Percentiles rank a stretch among this genome's conserved stretches.
Conservation (phyloP, 2,113 vertebrate species). For the Syngnathus floridae region DNA sequence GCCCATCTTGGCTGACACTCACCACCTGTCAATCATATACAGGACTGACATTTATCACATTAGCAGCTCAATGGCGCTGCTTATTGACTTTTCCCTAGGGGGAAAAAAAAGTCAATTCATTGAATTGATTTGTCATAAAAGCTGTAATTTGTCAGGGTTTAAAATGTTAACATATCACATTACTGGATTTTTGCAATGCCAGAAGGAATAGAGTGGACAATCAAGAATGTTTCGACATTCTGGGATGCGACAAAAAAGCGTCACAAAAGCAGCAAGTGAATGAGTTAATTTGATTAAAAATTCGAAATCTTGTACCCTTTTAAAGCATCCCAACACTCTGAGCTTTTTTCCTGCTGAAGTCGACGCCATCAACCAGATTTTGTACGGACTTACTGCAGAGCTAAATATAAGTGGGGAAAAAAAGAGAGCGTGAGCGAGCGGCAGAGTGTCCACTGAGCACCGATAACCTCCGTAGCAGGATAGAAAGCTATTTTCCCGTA, state of each 20-base stretch:
- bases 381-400: not conserved
- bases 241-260: too few relatives aligned
- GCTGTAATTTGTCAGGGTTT: too few relatives aligned
- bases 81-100: not conserved
- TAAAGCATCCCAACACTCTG: not conserved
- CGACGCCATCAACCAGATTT: not conserved
- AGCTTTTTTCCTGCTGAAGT: not conserved
- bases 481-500: not conserved
- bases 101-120: not conserved
- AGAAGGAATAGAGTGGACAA: not conserved
- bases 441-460: not conserved
- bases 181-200: too few relatives aligned
- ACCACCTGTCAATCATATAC: not conserved
- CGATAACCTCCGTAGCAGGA: not conserved
- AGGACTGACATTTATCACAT: not conserved
- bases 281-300: too few relatives aligned
- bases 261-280: too few relatives aligned
- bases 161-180: too few relatives aligned
- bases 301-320: not conserved
- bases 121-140: not conserved
- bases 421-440: not conserved
- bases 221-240: too few relatives aligned
- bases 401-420: not conserved
- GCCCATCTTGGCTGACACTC: not conserved
- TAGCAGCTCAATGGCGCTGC: not conserved